Evolutionary conservation across 2,888 invertebrate genomes (phyloP), one percentile per base, ranked within the genome.

Genomic region (Hesperia comma): DNA sequence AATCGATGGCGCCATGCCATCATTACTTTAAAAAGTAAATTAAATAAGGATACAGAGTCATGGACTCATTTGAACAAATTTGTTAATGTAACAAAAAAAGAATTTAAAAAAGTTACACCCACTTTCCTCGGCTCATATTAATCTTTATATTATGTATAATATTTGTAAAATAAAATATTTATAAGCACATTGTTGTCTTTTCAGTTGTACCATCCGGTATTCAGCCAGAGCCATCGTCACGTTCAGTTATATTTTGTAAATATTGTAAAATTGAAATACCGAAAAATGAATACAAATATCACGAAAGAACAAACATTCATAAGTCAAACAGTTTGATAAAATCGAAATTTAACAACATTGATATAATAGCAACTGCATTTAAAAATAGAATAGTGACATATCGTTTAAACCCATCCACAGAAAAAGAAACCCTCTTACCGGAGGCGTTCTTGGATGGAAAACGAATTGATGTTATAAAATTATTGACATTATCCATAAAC

Each of bases 351-450:
- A 37, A 68, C 71, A 64, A 68, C 70, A 61, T 33, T 68, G 37
- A 66, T 68, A 51, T 51, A 7, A 61, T 71, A 53, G 63, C 66
- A 19, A 70, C 69, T 6, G 70, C 71, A 26, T 70, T 73, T 64
- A 67, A 66, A 46, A 73, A 71, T 43, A 67, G 69, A 68, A 72
- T 73, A 46, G 53, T 66, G 15, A 68, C 67, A 43, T 69, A 68
- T 58, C 67, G 69, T 8, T 63, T 70, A 57, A 71, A 58, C 41
- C 67, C 70, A 49, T 68, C 43, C n/a, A n/a, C n/a, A n/a, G n/a
- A n/a, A 49, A 62, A 64, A 5, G 51, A 51, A 21, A 19, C 19
- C 51, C 21, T 21, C 21, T 19, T 51, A 12, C 64, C 63, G 15
- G 61, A 71, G 61, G 55, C 68, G 15, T 21, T 66, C 58, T 26